Conservation (phyloP, 2,888 invertebrate species). For the Cenopis cana region DNA sequence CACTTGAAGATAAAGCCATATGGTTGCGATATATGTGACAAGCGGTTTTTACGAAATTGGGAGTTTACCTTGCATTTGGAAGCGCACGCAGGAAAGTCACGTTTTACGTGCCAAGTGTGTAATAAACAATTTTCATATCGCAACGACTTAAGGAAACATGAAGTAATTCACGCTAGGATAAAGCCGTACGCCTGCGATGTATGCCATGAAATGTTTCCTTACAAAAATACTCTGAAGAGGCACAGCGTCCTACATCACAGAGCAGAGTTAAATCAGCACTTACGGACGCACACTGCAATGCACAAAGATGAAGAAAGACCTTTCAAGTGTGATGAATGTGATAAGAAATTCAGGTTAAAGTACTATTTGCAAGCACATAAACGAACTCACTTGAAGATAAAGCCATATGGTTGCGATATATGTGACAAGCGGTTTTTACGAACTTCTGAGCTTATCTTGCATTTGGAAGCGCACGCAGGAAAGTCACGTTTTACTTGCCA, state of each 20-base stretch:
- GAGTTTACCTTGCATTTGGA: too few species aligned
- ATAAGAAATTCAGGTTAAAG: background rate
- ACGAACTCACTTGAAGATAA: background rate
- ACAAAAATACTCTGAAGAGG: background rate
- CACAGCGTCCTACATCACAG: background rate
- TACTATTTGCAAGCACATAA: background rate
- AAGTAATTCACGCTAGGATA: background rate
- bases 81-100: background rate
- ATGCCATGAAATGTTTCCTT: background rate
- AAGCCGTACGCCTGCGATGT: background rate
- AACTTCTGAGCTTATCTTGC: background rate
- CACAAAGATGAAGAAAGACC: background rate
- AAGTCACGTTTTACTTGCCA: background rate
- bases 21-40: background rate
- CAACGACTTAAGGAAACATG: background rate
- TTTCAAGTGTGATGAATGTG: background rate
- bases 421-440: background rate
- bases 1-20: background rate
- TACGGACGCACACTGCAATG: too few species aligned
- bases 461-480: background rate
- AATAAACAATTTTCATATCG: background rate
- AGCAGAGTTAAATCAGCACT: too few species aligned
- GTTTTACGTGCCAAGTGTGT: background rate
- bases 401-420: background rate
- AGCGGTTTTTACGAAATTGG: background rate